Base-by-base conservation (phyloP, 2,888 invertebrate species). In the Hymenopus coronatus region DNA sequence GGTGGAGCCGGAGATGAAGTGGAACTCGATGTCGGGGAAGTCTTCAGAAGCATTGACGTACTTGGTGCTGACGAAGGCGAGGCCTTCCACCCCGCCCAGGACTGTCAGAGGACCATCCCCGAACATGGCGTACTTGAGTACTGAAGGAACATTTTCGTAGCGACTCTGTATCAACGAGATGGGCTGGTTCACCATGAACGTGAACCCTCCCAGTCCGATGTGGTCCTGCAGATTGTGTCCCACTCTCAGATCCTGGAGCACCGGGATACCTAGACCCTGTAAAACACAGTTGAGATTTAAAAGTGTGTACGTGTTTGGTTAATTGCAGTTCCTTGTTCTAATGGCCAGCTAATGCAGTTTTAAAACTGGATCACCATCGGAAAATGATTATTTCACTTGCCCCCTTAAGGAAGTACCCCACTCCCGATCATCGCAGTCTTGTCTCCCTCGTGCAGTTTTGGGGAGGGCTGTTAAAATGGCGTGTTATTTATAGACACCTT, bases 221-320 rank as follows among this genome's bases (percentile, higher is more conserved):
- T 98, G 98, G 92, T 98, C 98, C 93, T 98, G 98, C 70, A 98
- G 94, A 92, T 98, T 98, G 90, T 96, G 94, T 0, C 98, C 98
- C 0, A 98, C 98, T 91, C 95, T 95, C 0, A 87, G 93, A 92
- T 98, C 97, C 92, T 97, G 96, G 87, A 98, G 95, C 0, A 97
- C 94, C 0, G 97, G 97, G 91, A 98, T 97, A 88, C 96, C 94
- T 91, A 96, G 95, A 91, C 96, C 95, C 87, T 87, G 82, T 2
- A 87, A n/a, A n/a, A 82, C 7, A 20, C 15, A 7, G 30, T 30
- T 30, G n/a, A 40, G 7, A 40, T 40, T 25, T 94, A 93, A 89
- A 97, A 92, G 91, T 97, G 83, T 20, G n/a, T n/a, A n/a, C n/a
- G n/a, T n/a, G n/a, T n/a, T n/a, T n/a, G n/a, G n/a, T n/a, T n/a